These are phyloP conservation scores for Prunella strophiata DNA, from an alignment of 2,797 vertebrate species.

Conservation along the genomic window DNA sequence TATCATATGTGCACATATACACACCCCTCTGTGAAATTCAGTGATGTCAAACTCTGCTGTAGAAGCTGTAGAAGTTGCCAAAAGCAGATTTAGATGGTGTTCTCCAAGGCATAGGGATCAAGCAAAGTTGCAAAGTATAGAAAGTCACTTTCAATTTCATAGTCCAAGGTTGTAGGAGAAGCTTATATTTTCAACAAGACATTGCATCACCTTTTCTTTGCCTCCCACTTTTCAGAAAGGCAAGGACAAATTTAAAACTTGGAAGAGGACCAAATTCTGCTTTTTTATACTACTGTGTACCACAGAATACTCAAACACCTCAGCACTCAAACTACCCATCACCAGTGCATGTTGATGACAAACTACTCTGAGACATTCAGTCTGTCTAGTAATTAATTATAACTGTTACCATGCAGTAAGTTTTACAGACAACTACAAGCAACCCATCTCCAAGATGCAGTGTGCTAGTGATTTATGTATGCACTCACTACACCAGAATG, in stretches of 20 bases:
- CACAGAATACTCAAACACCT: not conserved
- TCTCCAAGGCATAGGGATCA: not conserved
- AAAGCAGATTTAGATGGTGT: not conserved
- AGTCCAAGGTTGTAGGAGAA: not conserved
- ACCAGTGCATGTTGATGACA: not conserved
- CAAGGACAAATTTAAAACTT: constrained; percentile 30
- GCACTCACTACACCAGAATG: not conserved
- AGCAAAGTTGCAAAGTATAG: rapidly evolving
- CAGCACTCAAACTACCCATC: not conserved
- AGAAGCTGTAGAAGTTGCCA: not conserved
- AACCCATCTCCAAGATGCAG: not conserved
- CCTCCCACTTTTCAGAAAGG: constrained; percentile 10
- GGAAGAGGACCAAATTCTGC: not conserved
- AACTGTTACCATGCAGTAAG: not conserved
- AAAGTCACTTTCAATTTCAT: not conserved
- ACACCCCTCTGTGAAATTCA: not conserved
- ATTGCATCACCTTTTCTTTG: not conserved
- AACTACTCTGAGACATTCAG: not conserved
- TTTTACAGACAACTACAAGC: constrained; percentile 7
- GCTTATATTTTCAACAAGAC: not conserved
- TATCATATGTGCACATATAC: not conserved
- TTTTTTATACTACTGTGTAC: not conserved
- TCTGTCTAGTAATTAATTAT: constrained; percentile 53
- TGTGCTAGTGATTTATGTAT: constrained; percentile 3
- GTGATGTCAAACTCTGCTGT: not conserved